Evolutionary conservation across 2,888 invertebrate species (phyloP).

Genomic region (Agrotis puta): DNA sequence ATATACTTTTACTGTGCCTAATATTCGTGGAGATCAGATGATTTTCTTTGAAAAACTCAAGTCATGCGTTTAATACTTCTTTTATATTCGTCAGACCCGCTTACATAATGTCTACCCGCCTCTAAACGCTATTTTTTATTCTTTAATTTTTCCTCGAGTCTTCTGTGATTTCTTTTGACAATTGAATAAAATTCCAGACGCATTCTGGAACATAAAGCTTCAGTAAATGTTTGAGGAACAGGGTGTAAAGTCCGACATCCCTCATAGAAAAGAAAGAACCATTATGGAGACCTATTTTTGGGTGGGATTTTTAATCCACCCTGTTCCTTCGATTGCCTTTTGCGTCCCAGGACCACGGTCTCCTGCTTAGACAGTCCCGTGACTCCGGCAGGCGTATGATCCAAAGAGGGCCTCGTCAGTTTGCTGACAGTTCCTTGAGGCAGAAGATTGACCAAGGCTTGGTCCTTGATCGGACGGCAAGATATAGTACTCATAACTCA

Average conservation of each 20-base stretch:
- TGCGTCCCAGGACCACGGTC: too few species aligned
- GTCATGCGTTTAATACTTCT: slow-evolving; percentile 42
- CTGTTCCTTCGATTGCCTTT: too few species aligned
- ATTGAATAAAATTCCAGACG: neutral
- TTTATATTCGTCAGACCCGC: slow-evolving; percentile 27
- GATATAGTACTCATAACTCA: too few species aligned
- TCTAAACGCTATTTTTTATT: slow-evolving; percentile 4
- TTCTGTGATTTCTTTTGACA: neutral
- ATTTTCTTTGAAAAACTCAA: slow-evolving; percentile 39
- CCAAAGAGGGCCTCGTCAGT: too few species aligned
- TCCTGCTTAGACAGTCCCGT: too few species aligned
- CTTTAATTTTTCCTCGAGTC: neutral
- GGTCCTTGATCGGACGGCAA: too few species aligned
- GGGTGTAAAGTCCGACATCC: neutral
- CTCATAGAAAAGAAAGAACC: neutral
- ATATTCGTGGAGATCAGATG: slow-evolving; percentile 25
- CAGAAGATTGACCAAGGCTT: too few species aligned
- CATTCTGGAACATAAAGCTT: neutral
- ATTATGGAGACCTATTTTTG: too few species aligned
- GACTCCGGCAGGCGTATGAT: too few species aligned
- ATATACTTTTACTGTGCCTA: slow-evolving; percentile 27
- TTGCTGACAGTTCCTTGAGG: too few species aligned
- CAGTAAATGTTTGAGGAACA: neutral
- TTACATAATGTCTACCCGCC: slow-evolving; percentile 2
- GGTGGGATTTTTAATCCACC: too few species aligned